Percentiles rank a stretch among this genome's conserved stretches.
These are phyloP conservation scores for Callinectes sapidus DNA, from an alignment of 2,888 invertebrate genomes.

Conservation along the genomic window DNA sequence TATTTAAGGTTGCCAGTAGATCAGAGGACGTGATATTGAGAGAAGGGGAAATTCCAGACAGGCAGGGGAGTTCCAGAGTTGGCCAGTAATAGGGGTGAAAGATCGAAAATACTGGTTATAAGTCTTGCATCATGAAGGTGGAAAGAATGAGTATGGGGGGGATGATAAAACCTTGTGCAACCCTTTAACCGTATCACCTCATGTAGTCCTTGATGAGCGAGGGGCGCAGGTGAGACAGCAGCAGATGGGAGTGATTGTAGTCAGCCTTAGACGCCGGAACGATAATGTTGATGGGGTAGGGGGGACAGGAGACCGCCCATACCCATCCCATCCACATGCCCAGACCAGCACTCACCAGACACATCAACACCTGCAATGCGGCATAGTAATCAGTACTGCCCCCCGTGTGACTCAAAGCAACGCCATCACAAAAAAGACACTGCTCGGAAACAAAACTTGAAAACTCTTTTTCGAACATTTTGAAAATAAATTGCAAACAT, in stretches of 20 bases:
- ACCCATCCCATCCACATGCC: conserved; percentile 46
- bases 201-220: not conserved
- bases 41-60: no score
- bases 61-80: no score
- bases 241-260: not conserved
- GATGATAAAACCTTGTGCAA: not conserved
- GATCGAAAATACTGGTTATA: no score
- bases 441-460: not conserved
- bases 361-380: conserved; percentile 28
- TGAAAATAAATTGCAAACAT: not conserved
- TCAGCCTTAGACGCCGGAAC: not conserved
- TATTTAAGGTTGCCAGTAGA: no score
- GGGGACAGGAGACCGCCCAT: not conserved
- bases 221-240: conserved; percentile 23
- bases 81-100: no score
- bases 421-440: no score
- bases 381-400: no score
- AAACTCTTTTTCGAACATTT: not conserved
- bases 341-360: conserved; percentile 40
- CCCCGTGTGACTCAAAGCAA: not conserved
- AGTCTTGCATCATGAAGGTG: not conserved
- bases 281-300: conserved; percentile 16
- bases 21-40: not conserved
- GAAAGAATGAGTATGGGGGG: conserved; percentile 34
- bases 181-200: not conserved